These are phyloP conservation scores for Megalops cyprinoides DNA, from an alignment of 2,797 vertebrate species.

Conservation along the genomic window DNA sequence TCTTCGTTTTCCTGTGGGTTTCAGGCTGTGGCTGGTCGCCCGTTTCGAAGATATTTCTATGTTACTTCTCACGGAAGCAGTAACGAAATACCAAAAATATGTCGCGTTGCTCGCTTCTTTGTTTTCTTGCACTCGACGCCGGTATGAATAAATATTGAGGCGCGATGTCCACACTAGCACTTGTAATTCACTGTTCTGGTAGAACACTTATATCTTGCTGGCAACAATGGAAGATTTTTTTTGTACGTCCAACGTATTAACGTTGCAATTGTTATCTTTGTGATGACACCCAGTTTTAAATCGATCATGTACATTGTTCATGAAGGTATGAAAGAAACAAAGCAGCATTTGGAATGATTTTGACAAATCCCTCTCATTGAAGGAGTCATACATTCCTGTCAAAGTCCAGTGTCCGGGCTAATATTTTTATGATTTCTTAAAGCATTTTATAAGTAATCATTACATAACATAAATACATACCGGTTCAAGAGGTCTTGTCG, in stretches of 20 bases:
- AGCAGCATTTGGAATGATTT: constrained; percentile 49
- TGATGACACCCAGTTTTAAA: constrained; percentile 13
- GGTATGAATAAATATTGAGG: neutral
- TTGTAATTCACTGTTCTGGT: neutral
- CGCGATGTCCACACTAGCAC: neutral
- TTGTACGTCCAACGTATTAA: constrained; percentile 1
- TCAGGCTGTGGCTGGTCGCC: constrained; percentile 24
- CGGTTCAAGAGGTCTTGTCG: neutral
- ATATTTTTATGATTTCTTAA: constrained; percentile 40
- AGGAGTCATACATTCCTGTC: constrained; percentile 52
- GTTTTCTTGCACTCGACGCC: neutral
- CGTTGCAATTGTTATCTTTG: constrained; percentile 25
- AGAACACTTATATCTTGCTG: neutral
- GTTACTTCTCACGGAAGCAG: constrained; percentile 43
- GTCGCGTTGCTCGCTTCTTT: constrained; percentile 48
- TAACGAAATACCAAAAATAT: constrained; percentile 19
- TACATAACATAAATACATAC: constrained; percentile 7
- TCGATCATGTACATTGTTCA: constrained; percentile 15
- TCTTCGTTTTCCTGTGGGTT: constrained; percentile 38
- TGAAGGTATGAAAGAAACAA: constrained; percentile 35
- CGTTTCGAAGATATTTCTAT: constrained; percentile 32
- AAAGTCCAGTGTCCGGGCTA: constrained; percentile 41
- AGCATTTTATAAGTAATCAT: constrained; percentile 34
- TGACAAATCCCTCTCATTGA: constrained; percentile 51
- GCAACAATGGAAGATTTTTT: neutral